Evolutionary conservation across 2,113 vertebrate species (phyloP).

Genomic region (Prunella himalayana): DNA sequence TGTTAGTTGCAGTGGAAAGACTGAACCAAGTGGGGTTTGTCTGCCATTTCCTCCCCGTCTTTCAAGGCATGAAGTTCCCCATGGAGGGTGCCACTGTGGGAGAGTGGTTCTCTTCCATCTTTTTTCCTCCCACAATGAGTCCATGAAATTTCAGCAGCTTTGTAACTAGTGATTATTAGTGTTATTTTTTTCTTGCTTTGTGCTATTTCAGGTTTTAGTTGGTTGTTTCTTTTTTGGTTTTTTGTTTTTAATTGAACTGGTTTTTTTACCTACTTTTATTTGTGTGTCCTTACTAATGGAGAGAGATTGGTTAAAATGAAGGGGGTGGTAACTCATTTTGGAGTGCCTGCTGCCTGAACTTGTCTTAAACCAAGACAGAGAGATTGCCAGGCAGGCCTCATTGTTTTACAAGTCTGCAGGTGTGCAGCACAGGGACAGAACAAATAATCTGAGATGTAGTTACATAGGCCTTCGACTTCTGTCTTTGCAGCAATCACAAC

Average conservation of each 20-base stretch:
- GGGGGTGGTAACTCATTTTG: neutral
- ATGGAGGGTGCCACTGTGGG: neutral
- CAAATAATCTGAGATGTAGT: too few relatives aligned
- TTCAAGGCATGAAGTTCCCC: neutral
- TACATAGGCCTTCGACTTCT: too few relatives aligned
- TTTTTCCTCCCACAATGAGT: neutral
- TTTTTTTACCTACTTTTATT: neutral
- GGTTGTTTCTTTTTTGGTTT: neutral
- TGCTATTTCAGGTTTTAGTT: neutral
- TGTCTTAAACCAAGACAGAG: too few relatives aligned
- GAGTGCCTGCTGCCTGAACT: too few relatives aligned
- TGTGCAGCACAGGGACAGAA: too few relatives aligned
- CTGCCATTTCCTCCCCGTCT: neutral
- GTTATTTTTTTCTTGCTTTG: neutral
- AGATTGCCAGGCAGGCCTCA: too few relatives aligned
- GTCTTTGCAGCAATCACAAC: too few relatives aligned
- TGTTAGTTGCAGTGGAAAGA: neutral
- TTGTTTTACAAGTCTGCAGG: too few relatives aligned
- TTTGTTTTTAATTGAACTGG: neutral
- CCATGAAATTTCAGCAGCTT: neutral
- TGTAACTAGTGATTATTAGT: neutral
- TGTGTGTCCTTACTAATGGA: neutral
- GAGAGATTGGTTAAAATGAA: neutral
- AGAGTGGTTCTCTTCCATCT: neutral
- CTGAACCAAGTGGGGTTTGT: too few relatives aligned